Conservation (phyloP, 2,797 vertebrate species). For the Betta splendens region DNA sequence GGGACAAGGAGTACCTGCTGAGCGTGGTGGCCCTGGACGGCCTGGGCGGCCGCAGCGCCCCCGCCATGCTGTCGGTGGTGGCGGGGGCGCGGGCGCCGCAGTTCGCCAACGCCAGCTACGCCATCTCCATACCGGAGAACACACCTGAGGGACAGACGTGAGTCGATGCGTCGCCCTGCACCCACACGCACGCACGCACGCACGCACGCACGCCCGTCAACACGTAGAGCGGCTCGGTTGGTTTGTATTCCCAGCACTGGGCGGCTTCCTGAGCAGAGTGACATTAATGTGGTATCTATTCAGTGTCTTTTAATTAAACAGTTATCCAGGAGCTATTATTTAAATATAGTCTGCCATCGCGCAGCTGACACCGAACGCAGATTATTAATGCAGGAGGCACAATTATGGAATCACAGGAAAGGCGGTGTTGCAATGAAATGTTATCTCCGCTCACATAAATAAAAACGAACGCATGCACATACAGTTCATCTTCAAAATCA, state of each 20-base stretch:
- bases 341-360: conserved; percentile 20
- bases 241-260: neutral
- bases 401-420: conserved; percentile 20
- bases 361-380: conserved; percentile 17
- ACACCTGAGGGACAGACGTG: conserved; percentile 82
- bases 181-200: conserved; percentile 9
- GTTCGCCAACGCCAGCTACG: conserved; percentile 85
- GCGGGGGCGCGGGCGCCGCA: conserved; percentile 86
- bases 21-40: conserved; percentile 87
- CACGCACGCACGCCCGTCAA: too few species aligned
- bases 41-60: conserved; percentile 82
- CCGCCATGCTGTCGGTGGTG: conserved; percentile 84
- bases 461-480: too few species aligned
- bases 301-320: conserved; percentile 3
- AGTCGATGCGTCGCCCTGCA: conserved; percentile 64
- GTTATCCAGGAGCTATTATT: conserved; percentile 12
- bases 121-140: conserved; percentile 85
- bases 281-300: too few species aligned
- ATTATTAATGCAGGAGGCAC: conserved; percentile 24
- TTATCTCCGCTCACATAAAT: too few species aligned
- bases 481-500: neutral
- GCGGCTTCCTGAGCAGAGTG: conserved; percentile 1
- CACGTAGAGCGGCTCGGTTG: too few species aligned
- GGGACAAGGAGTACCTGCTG: conserved; percentile 86
- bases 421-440: too few species aligned